Evolutionary conservation across 2,888 invertebrate species (phyloP).

Genomic region (Eilema sororculum): DNA sequence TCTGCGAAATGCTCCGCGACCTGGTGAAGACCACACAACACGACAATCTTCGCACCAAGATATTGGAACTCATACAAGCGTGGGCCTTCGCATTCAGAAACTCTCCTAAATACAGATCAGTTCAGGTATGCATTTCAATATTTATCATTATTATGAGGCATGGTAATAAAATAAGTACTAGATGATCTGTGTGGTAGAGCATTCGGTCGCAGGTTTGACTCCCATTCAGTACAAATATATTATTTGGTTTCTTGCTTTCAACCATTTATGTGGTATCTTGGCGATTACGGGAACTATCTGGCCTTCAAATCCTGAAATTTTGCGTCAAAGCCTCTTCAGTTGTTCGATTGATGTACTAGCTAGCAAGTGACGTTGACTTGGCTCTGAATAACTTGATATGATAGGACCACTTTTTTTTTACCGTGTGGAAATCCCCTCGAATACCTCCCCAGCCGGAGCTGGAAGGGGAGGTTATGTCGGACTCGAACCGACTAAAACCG

Average conservation of each 20-base stretch:
- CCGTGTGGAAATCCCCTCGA: too few species aligned
- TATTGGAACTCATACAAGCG: conserved; percentile 97
- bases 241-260: too few species aligned
- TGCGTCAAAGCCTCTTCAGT: background rate
- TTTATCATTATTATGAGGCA: background rate
- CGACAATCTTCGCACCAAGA: conserved; percentile 93
- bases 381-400: too few species aligned
- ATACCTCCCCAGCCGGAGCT: too few species aligned
- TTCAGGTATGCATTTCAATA: conserved; percentile 88
- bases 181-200: background rate
- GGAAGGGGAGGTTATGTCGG: too few species aligned
- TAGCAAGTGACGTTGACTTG: background rate
- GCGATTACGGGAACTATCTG: too few species aligned
- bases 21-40: conserved; percentile 94
- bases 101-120: conserved; percentile 94
- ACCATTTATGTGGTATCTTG: too few species aligned
- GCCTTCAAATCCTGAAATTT: too few species aligned
- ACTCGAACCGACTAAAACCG: too few species aligned
- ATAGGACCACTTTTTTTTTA: too few species aligned
- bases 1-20: conserved; percentile 97
- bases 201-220: background rate
- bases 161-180: background rate
- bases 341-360: background rate
- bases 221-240: background rate
- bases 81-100: conserved; percentile 99